These are phyloP conservation scores for Bemisia tabaci DNA, from an alignment of 1,140 invertebrate genomes.

Conservation along the genomic window DNA sequence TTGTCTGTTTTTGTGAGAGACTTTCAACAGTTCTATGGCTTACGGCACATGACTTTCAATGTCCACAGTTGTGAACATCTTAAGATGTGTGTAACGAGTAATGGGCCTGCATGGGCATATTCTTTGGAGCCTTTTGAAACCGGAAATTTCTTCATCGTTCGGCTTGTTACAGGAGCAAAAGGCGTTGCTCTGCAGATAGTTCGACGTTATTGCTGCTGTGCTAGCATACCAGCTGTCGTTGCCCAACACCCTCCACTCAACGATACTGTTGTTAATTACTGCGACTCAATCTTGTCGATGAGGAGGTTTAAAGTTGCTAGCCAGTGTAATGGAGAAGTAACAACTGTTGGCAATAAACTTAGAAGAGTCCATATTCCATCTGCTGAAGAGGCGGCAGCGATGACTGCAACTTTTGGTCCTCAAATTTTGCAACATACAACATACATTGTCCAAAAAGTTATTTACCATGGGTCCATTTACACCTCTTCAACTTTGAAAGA, in stretches of 20 bases:
- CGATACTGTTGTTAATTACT: neutral
- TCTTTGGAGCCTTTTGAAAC: neutral
- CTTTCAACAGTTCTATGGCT: neutral
- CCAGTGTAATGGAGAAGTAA: neutral
- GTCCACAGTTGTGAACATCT: neutral
- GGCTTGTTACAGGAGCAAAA: neutral
- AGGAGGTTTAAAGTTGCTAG: neutral
- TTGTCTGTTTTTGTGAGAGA: neutral
- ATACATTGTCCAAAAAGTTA: neutral
- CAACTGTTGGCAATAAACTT: neutral
- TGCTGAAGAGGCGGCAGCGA: too few species aligned
- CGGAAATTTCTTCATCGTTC: neutral
- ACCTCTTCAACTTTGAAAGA: neutral
- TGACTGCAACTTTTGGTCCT: neutral
- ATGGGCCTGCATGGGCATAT: neutral
- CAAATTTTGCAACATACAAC: neutral
- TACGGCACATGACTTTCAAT: neutral
- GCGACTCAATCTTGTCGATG: neutral
- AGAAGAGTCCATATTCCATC: neutral
- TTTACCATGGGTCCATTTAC: neutral
- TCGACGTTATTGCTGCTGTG: neutral
- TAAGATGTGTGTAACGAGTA: neutral
- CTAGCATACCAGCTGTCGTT: neutral
- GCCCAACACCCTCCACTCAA: neutral
- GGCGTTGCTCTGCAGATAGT: neutral